Evolutionary conservation across 1,140 invertebrate species (phyloP).

Genomic region (Triops cancriformis): DNA sequence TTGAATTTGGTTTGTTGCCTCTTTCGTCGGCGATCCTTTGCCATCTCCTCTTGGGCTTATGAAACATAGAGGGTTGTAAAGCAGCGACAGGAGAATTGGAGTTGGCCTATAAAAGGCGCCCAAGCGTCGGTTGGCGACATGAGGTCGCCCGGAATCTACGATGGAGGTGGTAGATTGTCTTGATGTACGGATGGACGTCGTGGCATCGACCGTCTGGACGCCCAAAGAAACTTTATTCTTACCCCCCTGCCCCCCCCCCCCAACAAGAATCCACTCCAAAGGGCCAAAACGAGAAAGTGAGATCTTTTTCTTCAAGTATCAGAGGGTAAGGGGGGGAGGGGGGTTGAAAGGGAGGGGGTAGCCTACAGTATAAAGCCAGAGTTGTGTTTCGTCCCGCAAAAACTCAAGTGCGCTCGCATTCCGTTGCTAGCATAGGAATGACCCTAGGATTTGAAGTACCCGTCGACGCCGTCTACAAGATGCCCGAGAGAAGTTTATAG

Average conservation of each 20-base stretch:
- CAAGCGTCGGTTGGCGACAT: constrained; percentile 8
- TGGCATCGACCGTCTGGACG: constrained; percentile 2
- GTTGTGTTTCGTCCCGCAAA: not conserved
- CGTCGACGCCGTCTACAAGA: constrained; percentile 1
- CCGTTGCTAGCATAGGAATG: not conserved
- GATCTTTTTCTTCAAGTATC: not conserved
- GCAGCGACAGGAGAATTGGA: constrained; percentile 8
- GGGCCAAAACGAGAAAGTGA: not conserved
- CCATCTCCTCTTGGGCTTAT: constrained; percentile 9
- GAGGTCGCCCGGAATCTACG: constrained; percentile 10
- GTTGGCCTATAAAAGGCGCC: constrained; percentile 8
- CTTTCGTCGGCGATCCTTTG: not conserved
- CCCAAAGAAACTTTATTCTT: not conserved
- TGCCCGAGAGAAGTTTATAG: not conserved
- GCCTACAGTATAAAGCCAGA: not conserved
- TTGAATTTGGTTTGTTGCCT: not conserved
- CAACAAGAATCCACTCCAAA: not conserved
- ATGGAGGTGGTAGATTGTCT: constrained; percentile 13
- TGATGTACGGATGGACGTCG: constrained; percentile 12
- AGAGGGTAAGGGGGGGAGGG: too few relatives aligned
- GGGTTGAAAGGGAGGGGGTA: not conserved
- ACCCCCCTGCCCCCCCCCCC: too few relatives aligned
- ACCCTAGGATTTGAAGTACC: not conserved
- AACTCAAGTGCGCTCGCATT: constrained; percentile 7
- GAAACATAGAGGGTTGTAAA: not conserved